Evolutionary conservation across 2,888 invertebrate species (phyloP).

Genomic region (Sphaerophoria rueppellii): DNA sequence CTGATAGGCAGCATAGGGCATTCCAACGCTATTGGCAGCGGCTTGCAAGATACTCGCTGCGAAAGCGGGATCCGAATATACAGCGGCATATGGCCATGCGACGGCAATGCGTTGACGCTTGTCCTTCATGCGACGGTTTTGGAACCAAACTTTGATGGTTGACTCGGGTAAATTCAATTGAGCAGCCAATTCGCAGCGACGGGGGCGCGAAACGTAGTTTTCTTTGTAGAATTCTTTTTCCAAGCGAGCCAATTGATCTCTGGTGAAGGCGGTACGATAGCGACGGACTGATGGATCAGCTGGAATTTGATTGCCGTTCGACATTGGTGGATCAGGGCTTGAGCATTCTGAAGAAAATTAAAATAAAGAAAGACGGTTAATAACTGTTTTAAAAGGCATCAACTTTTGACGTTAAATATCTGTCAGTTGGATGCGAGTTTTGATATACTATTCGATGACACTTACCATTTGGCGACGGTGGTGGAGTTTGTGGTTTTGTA

Average conservation of each 20-base stretch:
- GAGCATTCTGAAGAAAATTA: constrained; percentile 81
- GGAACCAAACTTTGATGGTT: constrained; percentile 99
- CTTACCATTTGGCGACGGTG: constrained; percentile 83
- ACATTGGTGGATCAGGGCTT: constrained; percentile 80
- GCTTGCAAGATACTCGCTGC: constrained; percentile 96
- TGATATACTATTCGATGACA: constrained; percentile 43
- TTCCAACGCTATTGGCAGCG: constrained; percentile 88
- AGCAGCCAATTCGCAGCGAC: constrained; percentile 96
- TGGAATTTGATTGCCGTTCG: constrained; percentile 80
- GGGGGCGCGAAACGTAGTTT: constrained; percentile 97
- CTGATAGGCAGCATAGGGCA: constrained; percentile 85
- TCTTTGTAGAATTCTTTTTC: constrained; percentile 99
- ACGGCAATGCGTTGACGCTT: constrained; percentile 97
- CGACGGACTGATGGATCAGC: constrained; percentile 89
- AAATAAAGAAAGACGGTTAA: not conserved
- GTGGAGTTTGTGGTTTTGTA: constrained; percentile 82
- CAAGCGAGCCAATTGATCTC: constrained; percentile 94
- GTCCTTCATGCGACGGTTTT: constrained; percentile 86
- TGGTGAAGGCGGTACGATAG: constrained; percentile 98
- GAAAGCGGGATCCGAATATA: constrained; percentile 96
- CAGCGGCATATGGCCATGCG: constrained; percentile 97
- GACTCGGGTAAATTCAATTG: constrained; percentile 97
- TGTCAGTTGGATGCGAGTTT: constrained; percentile 9
- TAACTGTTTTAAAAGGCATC: not conserved
- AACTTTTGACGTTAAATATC: not conserved